Evolutionary conservation across 2,113 vertebrate species (phyloP).

Genomic region (Orycteropus afer): DNA sequence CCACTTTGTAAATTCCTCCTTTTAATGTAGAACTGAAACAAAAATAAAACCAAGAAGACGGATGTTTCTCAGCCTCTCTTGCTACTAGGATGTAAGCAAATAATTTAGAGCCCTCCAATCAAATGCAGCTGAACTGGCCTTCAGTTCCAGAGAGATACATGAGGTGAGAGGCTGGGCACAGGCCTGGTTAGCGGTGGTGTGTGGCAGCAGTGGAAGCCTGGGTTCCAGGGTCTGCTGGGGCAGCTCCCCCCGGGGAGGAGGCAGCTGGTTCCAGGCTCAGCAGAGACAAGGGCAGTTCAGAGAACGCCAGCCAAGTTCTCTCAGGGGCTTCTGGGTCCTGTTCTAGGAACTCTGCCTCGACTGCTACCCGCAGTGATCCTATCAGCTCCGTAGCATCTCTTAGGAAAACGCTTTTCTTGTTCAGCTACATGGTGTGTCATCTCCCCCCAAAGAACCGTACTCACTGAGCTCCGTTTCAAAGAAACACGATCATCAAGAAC

Average conservation of each 20-base stretch:
- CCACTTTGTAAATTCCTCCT: neutral
- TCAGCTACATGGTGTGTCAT: too few relatives aligned
- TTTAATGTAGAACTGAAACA: neutral
- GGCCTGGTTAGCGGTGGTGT: accelerated
- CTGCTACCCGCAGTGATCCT: too few relatives aligned
- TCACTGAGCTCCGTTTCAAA: neutral
- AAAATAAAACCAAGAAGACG: neutral
- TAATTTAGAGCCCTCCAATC: neutral
- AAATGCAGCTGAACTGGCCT: neutral
- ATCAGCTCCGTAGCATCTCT: neutral
- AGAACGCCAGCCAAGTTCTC: neutral
- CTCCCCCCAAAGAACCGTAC: neutral
- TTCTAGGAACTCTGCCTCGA: too few relatives aligned
- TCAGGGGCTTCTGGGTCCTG: too few relatives aligned
- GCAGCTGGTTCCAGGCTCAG: neutral
- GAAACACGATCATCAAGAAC: neutral
- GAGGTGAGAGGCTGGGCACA: neutral
- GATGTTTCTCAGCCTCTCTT: neutral
- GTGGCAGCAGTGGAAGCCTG: neutral
- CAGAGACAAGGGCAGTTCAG: neutral
- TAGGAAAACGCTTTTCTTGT: neutral
- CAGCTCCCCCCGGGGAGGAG: neutral
- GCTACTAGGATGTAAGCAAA: neutral
- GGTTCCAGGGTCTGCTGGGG: neutral
- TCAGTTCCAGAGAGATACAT: accelerated